Evolutionary conservation across 2,888 invertebrate species (phyloP), one percentile per base, ranked within the genome.

Genomic region (Lithophane ornitopus): DNA sequence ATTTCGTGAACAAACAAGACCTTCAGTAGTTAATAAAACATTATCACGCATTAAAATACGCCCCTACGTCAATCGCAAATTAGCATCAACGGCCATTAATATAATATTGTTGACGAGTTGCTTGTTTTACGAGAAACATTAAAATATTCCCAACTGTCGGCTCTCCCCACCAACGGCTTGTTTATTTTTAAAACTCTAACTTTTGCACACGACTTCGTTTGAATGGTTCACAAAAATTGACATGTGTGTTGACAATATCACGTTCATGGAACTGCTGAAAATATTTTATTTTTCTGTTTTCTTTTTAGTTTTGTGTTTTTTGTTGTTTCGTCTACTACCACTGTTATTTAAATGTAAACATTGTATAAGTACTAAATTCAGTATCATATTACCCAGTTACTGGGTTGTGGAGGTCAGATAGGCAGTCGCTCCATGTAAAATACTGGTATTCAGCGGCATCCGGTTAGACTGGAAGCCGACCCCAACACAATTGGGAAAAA

Each of bases 151-250:
- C 72, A 80, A 74, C 75, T 72, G 83, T 69, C 85, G 70, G 79
- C 75, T 67, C 71, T 56, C 9, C 62, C 58, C 65, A 67, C 56
- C 70, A 61, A 26, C 59, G 44, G 16, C 39, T 70, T 59, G 76
- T 85, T 84, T 87, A 87, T 87, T 87, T 87, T 82, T 87, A 82
- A 76, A 85, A 75, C 81, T 76, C 86, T 84, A 83, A 61, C 79
- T 85, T 87, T 87, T 87, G 87, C 87, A 87, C 87, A 87, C 87
- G 86, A 79, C 65, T 80, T 74, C 70, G 74, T 78, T 78, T 74
- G 75, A 78, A 83, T 75, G 72, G 67, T 80, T 71, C 82, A 79
- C 82, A 84, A 84, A 87, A 82, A 86, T 82, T 79, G 76, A 83
- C 80, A 75, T 67, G 76, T 66, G 71, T 74, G 85, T 76, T 83